phyloP scores from a whole-genome alignment of 2,113 vertebrate genomes.

The Pteropus alecto region DNA sequence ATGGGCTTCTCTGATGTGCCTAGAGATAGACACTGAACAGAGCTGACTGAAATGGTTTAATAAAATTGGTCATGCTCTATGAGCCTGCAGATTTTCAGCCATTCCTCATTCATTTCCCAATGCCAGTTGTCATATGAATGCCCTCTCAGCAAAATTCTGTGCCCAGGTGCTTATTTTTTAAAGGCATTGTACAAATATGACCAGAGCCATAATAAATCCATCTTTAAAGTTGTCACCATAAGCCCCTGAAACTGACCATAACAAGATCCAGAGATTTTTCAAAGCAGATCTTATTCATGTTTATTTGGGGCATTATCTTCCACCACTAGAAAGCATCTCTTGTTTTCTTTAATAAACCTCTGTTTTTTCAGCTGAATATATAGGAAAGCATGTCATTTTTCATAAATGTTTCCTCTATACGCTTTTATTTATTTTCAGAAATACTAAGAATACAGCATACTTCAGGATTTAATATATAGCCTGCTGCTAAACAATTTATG shows the following conservation, averaged over 20 bases:
- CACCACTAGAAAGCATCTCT: conserved; percentile 52
- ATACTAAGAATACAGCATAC: conserved; percentile 28
- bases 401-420: conserved; percentile 56
- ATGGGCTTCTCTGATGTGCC: not conserved
- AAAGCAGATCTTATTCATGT: conserved; percentile 40
- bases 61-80: conserved; percentile 9
- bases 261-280: conserved; percentile 58
- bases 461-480: conserved; percentile 63
- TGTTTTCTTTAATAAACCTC: conserved; percentile 76
- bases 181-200: not conserved
- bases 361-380: conserved; percentile 74
- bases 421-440: conserved; percentile 74
- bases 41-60: conserved; percentile 26
- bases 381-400: conserved; percentile 56
- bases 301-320: conserved; percentile 64
- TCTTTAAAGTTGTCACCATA: conserved; percentile 40
- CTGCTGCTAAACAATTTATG: conserved; percentile 70
- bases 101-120: conserved; percentile 26
- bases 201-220: conserved; percentile 20
- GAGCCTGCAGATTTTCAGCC: not conserved
- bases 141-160: conserved; percentile 20
- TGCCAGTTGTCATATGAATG: conserved; percentile 21
- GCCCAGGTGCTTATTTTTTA: conserved; percentile 24
- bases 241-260: conserved; percentile 30
- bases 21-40: conserved; percentile 24